Conservation (phyloP, 2,797 vertebrate genomes). For the Eremophila alpestris region DNA sequence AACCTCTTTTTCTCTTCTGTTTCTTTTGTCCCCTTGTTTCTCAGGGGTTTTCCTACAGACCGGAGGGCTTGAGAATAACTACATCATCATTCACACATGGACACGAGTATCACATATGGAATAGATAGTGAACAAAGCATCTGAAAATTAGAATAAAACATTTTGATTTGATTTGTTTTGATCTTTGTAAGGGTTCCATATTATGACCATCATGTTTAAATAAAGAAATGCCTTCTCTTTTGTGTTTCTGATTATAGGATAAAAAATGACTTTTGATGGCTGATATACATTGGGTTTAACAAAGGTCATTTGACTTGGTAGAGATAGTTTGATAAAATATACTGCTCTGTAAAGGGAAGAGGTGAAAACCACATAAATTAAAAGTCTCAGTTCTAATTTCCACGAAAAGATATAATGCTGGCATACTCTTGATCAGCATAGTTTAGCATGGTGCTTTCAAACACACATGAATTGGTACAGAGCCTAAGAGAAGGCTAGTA, state of each 20-base stretch:
- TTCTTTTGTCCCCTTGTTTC: background rate
- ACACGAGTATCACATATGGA: background rate
- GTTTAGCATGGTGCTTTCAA: background rate
- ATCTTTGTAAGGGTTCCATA: background rate
- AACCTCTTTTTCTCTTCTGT: background rate
- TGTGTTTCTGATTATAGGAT: background rate
- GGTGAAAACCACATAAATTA: background rate
- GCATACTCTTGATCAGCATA: background rate
- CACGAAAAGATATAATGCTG: background rate
- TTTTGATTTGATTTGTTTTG: background rate
- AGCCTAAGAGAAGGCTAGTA: background rate
- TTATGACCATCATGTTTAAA: background rate
- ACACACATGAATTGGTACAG: background rate
- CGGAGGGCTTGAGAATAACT: background rate
- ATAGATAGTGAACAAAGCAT: background rate
- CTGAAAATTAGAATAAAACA: background rate
- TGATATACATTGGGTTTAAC: background rate
- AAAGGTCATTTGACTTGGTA: background rate
- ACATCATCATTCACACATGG: background rate
- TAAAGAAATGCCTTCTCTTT: background rate
- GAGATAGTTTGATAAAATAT: background rate
- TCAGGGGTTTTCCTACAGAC: background rate
- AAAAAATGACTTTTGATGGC: background rate
- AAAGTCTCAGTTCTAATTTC: background rate
- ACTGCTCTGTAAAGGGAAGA: background rate